phyloP scores from a whole-genome alignment of 2,888 invertebrate species.

The Osmoderma eremita region DNA sequence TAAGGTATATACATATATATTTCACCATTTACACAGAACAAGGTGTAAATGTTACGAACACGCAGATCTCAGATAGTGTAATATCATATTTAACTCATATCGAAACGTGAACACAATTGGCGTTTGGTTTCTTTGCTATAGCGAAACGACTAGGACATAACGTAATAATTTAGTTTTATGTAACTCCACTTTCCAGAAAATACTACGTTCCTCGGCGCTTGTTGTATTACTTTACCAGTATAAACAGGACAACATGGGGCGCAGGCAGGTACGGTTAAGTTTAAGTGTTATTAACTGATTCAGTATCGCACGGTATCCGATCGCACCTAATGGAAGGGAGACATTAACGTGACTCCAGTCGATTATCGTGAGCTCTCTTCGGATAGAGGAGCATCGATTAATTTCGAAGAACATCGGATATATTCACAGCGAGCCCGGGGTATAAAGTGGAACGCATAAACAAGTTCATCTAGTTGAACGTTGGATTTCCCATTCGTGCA shows the following conservation, averaged over 20 bases:
- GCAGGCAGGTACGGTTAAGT: background rate
- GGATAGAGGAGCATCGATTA: too few species aligned
- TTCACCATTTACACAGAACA: constrained; percentile 50
- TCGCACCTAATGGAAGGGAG: background rate
- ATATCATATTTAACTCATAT: constrained; percentile 47
- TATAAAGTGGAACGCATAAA: too few species aligned
- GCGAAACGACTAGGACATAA: constrained; percentile 4
- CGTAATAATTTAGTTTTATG: constrained; percentile 37
- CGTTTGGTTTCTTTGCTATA: background rate
- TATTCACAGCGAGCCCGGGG: too few species aligned
- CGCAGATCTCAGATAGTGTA: constrained; percentile 50
- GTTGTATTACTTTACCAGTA: too few species aligned
- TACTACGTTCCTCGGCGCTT: too few species aligned
- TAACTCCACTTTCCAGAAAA: constrained; percentile 24
- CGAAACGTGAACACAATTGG: background rate
- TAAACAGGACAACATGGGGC: background rate
- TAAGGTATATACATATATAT: constrained; percentile 46
- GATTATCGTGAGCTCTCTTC: constrained; percentile 25
- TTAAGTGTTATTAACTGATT: constrained; percentile 22
- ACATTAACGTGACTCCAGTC: constrained; percentile 24
- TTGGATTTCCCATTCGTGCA: too few species aligned
- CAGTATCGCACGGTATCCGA: background rate
- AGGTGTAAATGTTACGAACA: constrained; percentile 53
- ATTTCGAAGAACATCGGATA: too few species aligned
- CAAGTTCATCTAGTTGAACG: too few species aligned